These are phyloP conservation scores for Platichthys stellatus DNA, from an alignment of 2,113 vertebrate genomes.

Conservation along the genomic window DNA sequence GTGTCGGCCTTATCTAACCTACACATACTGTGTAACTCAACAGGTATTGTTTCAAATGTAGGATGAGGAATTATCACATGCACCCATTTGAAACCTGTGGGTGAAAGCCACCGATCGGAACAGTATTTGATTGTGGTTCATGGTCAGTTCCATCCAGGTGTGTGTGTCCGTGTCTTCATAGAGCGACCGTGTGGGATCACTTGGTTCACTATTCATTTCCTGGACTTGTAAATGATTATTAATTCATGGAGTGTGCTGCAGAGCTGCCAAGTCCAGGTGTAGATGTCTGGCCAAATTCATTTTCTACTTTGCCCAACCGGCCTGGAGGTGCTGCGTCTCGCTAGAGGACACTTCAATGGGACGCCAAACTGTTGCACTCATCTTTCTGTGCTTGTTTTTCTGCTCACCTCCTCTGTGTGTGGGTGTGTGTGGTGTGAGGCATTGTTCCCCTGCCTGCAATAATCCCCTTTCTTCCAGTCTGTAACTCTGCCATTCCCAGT, in stretches of 20 bases:
- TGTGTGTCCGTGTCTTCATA: slow-evolving; percentile 10
- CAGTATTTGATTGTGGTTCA: not conserved
- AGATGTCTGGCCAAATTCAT: slow-evolving; percentile 17
- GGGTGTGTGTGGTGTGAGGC: slow-evolving; percentile 12
- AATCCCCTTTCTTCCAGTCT: slow-evolving; percentile 73
- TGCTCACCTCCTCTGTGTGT: slow-evolving; percentile 9
- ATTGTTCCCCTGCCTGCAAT: slow-evolving; percentile 61
- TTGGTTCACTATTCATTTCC: slow-evolving; percentile 15
- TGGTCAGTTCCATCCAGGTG: no score
- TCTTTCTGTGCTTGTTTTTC: slow-evolving; percentile 19
- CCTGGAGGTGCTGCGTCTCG: slow-evolving; percentile 5
- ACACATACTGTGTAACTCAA: not conserved
- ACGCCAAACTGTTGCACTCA: slow-evolving; percentile 1
- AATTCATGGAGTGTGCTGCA: slow-evolving; percentile 2
- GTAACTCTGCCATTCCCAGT: slow-evolving; percentile 61
- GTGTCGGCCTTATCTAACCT: not conserved
- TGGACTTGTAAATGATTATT: slow-evolving; percentile 30
- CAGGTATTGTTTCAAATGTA: no score
- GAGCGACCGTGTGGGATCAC: not conserved
- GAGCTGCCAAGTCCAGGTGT: slow-evolving; percentile 18
- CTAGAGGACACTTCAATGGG: not conserved
- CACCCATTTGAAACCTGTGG: no score
- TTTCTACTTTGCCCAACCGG: not conserved
- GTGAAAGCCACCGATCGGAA: not conserved
- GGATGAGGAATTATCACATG: no score